These are phyloP conservation scores for Ondatra zibethicus DNA, from an alignment of 2,113 vertebrate genomes.

Conservation along the genomic window DNA sequence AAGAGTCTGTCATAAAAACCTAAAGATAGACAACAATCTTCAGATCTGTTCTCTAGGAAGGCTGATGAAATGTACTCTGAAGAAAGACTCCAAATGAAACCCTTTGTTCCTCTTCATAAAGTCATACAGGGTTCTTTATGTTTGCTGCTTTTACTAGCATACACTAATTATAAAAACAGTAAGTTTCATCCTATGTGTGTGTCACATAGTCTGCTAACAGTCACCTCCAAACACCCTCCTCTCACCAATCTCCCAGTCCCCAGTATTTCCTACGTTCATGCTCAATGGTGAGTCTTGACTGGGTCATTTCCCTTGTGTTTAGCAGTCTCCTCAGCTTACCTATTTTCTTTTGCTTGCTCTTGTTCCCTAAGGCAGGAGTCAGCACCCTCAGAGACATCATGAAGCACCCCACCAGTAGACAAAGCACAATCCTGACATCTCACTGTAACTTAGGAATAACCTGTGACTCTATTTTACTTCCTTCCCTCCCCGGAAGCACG, in stretches of 20 bases:
- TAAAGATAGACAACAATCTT: background rate
- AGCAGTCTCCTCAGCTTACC: background rate
- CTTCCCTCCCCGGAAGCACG: background rate
- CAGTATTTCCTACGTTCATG: background rate
- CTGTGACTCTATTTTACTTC: background rate
- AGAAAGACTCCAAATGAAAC: background rate
- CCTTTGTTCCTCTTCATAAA: background rate
- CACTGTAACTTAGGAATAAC: background rate
- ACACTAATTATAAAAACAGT: background rate
- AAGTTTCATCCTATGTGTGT: background rate
- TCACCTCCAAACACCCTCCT: background rate
- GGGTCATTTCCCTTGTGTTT: background rate
- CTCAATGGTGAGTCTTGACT: background rate
- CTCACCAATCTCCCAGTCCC: background rate
- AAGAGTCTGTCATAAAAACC: background rate
- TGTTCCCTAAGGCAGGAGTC: background rate
- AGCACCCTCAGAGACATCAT: background rate
- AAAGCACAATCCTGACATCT: too few species aligned
- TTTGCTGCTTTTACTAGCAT: background rate
- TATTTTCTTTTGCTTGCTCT: background rate
- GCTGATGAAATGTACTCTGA: background rate
- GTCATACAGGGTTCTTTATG: background rate
- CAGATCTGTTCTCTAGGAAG: background rate
- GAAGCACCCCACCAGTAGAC: too few species aligned
- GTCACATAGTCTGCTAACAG: background rate